phyloP scores from a whole-genome alignment of 2,113 vertebrate genomes.

The Lethenteron camtschaticum region DNA sequence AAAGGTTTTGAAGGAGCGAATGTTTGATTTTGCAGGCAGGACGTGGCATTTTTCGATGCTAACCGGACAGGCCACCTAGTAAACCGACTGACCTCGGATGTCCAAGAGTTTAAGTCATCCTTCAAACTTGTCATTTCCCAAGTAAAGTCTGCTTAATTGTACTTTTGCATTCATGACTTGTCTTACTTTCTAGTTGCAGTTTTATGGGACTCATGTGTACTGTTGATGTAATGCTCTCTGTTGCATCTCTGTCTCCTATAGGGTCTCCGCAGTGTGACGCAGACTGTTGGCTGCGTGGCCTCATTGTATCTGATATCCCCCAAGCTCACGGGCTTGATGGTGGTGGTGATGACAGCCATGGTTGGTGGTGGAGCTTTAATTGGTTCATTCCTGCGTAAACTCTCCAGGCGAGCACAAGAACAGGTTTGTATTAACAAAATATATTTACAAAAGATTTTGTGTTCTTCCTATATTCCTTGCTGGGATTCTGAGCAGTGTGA shows the following conservation, averaged over 20 bases:
- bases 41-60: slow-evolving; percentile 67
- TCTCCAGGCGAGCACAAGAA: slow-evolving; percentile 63
- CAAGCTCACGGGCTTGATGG: slow-evolving; percentile 47
- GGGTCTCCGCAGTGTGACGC: slow-evolving; percentile 61
- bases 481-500: no score
- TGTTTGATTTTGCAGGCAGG: slow-evolving; percentile 33
- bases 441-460: no score
- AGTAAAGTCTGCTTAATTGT: slow-evolving; percentile 20
- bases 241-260: slow-evolving; percentile 11
- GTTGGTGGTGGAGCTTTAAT: slow-evolving; percentile 47
- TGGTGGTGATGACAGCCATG: slow-evolving; percentile 40
- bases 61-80: slow-evolving; percentile 69
- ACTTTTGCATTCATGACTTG: no score
- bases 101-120: slow-evolving; percentile 88
- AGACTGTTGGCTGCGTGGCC: slow-evolving; percentile 52
- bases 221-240: no score
- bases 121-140: slow-evolving; percentile 75
- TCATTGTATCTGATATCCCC: slow-evolving; percentile 70
- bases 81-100: slow-evolving; percentile 51
- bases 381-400: slow-evolving; percentile 44
- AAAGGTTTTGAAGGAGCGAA: not conserved
- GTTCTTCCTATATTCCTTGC: no score
- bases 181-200: no score
- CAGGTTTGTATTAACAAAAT: slow-evolving; percentile 27
- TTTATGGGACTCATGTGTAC: no score